Base-by-base conservation (phyloP, 2,888 invertebrate genomes). In the Listrodromus nycthemerus region DNA sequence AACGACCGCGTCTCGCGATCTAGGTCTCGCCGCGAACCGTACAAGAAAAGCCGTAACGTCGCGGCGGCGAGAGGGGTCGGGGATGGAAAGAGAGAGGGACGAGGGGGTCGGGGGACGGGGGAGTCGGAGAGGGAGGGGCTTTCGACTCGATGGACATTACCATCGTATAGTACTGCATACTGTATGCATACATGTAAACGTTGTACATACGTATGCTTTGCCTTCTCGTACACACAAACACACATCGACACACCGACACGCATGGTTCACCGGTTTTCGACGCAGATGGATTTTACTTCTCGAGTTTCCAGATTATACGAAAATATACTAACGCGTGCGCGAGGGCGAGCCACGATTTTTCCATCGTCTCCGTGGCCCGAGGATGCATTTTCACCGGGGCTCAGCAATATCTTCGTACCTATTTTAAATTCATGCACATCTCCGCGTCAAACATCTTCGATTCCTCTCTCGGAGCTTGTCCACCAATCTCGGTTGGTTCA, bases 1-100 rank as follows among this genome's bases (percentile, higher is more conserved):
- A 81, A 78, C 41, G 81, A 81, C 84, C 84, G 50, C 70, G 78
- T 78, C 63, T 71, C 81, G 78, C 58, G 81, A 84, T 81, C 78
- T 81, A 84, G 84, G 84, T 84, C 84, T 84, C 71, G 69, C 37
- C 77, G 71, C 73, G 73, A 45, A 61, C 69, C 48, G 69, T 48
- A 61, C 52, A 66, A 69, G 58, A 61, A 61, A 77, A 61, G 69
- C 33, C 58, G 84, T 80, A 77, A 74, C 48, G 81, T 48, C 58
- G 13, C 27, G 24, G 4, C 10, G 27, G 7, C 19, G 33, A 24
- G 55, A 27, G 27, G 41, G 45, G n/a, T n/a, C n/a, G n/a, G n/a
- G n/a, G n/a, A n/a, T n/a, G n/a, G n/a, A n/a, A n/a, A n/a, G 58
- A 58, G 37, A 21, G 83, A 52, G 70, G n/a, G n/a, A n/a, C n/a